Evolutionary conservation across 2,888 invertebrate species (phyloP), one percentile per base, ranked within the genome.

Genomic region (Bombylius discolor): DNA sequence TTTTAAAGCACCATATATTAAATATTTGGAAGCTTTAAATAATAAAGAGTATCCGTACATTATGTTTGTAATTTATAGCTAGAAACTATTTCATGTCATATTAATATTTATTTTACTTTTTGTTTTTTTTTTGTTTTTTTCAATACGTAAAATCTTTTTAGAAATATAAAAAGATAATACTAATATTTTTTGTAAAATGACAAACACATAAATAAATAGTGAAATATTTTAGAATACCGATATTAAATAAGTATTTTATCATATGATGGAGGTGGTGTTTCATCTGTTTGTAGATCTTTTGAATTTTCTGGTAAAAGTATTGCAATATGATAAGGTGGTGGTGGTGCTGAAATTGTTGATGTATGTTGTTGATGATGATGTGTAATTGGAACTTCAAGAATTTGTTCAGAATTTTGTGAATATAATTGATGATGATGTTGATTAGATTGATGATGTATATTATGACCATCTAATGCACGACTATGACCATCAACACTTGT

Each of bases 261-360:
- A 70, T 88, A 88, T 60, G 87, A 83, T 57, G 87, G 87, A 57
- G 86, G 87, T 60, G 84, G 81, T 52, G 79, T 80, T 71, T 81
- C 82, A 60, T 78, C 75, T 48, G 64, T 60, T 56, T 65, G 67
- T 60, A 64, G 63, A 56, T 70, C 70, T 45, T 76, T 71, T 39
- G 72, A 68, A 45, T 64, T 64, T 52, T 79, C 79, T 55, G 87
- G 85, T 67, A 87, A 80, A 63, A 87, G 75, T 65, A 89, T 85
- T 47, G 89, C 88, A 75, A 88, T 85, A 76, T 88, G 87, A 77
- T 89, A 89, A 11, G 89, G 88, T n/a, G 89, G 89, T 31, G 88
- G 84, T 7, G 79, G 63, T 50, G 73, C 72, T 44, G 70, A 67
- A 36, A 64, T 65, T 33, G 69, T 65, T 34, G 58, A 54, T 53